Percentiles rank a stretch among this genome's conserved stretches.
Evolutionary conservation across 2,797 vertebrate species (phyloP).

Genomic region (Phyllotis vaccarum): DNA sequence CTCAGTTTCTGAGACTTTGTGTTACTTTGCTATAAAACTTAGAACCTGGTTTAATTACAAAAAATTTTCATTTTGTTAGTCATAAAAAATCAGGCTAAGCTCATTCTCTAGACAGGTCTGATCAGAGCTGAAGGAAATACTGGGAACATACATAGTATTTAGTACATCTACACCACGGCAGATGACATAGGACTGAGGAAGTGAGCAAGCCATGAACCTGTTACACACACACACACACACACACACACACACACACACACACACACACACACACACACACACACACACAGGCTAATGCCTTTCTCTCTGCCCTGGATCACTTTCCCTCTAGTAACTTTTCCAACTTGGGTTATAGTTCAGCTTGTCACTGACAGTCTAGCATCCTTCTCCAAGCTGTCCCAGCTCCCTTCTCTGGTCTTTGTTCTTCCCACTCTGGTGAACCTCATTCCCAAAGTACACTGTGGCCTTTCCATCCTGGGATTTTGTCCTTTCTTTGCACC

Average conservation of each 20-base stretch:
- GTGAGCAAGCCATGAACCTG: too few relatives aligned
- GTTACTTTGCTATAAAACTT: background rate
- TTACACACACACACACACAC: background rate
- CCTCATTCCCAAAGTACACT: background rate
- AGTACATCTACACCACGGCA: background rate
- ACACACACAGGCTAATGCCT: background rate
- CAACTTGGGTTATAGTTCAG: background rate
- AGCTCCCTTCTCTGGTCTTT: background rate
- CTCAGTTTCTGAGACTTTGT: background rate
- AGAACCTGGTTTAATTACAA: background rate
- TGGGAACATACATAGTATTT: background rate
- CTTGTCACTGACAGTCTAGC: too few relatives aligned
- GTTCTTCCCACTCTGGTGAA: background rate
- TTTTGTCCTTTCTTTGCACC: background rate
- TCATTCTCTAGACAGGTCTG: background rate
- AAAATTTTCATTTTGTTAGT: background rate
- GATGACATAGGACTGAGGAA: background rate
- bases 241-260: background rate
- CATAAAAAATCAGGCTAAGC: background rate
- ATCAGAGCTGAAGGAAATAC: background rate
- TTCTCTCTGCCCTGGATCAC: background rate
- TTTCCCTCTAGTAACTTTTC: background rate
- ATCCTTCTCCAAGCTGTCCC: background rate
- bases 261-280: background rate
- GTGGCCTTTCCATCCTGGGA: background rate